Percentiles rank a stretch among this genome's conserved stretches.
Evolutionary conservation across 2,797 vertebrate genomes (phyloP).

Genomic region (Sebastes wilsoni): DNA sequence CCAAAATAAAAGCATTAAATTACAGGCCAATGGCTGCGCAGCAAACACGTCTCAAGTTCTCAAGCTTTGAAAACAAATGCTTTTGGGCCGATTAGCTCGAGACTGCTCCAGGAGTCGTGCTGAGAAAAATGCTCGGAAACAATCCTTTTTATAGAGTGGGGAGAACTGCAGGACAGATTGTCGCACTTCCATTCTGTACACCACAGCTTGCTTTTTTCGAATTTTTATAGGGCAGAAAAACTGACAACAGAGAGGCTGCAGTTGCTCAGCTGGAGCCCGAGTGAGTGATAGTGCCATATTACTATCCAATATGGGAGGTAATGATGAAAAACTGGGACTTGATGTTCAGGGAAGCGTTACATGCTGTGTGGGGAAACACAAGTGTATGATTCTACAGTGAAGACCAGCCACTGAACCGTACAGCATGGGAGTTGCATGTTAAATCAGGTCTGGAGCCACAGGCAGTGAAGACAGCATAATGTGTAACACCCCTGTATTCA

Average conservation of each 20-base stretch:
- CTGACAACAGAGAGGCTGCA: slow-evolving; percentile 12
- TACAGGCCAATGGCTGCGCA: slow-evolving; percentile 11
- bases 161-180: slow-evolving; percentile 14
- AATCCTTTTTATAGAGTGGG: not conserved
- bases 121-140: slow-evolving; percentile 32
- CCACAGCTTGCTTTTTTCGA: not conserved
- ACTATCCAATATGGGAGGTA: slow-evolving; percentile 1
- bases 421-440: not conserved
- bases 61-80: slow-evolving; percentile 9
- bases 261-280: slow-evolving; percentile 8
- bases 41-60: not conserved
- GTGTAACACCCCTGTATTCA: not conserved
- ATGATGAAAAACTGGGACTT: slow-evolving; percentile 2
- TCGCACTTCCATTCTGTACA: slow-evolving; percentile 1
- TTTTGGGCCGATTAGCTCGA: not conserved
- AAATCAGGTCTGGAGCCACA: not conserved
- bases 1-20: slow-evolving; percentile 39
- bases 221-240: not conserved
- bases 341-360: not conserved
- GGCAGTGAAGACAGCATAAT: not conserved
- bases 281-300: not conserved
- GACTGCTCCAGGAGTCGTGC: not conserved
- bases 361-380: not conserved
- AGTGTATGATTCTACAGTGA: not conserved
- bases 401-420: not conserved